A percentile compares a stretch with the other conserved stretches of the same genome.
phyloP scores from a whole-genome alignment of 2,888 invertebrate species.

The Hemaris fuciformis region DNA sequence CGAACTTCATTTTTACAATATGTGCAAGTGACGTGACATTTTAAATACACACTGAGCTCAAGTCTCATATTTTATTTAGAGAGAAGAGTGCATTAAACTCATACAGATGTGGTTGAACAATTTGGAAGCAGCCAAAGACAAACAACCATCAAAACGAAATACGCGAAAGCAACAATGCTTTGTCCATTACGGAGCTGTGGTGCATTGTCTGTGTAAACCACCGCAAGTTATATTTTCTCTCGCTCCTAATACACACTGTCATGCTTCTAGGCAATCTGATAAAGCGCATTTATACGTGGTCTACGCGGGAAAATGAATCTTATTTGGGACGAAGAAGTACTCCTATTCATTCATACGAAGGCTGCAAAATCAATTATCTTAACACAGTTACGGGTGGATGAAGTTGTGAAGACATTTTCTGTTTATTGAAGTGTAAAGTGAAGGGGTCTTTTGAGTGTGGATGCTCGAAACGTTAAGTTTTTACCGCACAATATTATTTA shows the following conservation, averaged over 20 bases:
- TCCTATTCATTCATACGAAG: constrained; percentile 17
- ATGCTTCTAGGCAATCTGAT: constrained; percentile 5
- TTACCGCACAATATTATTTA: not conserved
- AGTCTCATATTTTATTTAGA: not conserved
- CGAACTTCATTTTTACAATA: no score
- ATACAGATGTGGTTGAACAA: not conserved
- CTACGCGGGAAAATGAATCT: constrained; percentile 11
- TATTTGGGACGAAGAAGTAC: constrained; percentile 17
- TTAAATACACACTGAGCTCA: not conserved
- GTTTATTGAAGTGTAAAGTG: constrained; percentile 34
- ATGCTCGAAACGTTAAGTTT: constrained; percentile 24
- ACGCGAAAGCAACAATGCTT: not conserved
- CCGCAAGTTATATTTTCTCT: not conserved
- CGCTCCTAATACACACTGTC: not conserved
- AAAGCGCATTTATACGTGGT: not conserved
- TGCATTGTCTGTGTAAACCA: not conserved
- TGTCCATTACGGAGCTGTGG: not conserved
- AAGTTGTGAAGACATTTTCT: constrained; percentile 36
- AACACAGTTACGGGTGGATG: constrained; percentile 32
- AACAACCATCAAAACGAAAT: not conserved
- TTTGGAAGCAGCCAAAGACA: not conserved
- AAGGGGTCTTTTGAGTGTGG: constrained; percentile 28
- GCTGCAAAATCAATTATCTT: constrained; percentile 34
- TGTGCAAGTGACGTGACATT: not conserved
- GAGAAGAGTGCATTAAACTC: not conserved